These are phyloP conservation scores for Falco naumanni DNA, from an alignment of 2,797 vertebrate genomes.

Conservation along the genomic window DNA sequence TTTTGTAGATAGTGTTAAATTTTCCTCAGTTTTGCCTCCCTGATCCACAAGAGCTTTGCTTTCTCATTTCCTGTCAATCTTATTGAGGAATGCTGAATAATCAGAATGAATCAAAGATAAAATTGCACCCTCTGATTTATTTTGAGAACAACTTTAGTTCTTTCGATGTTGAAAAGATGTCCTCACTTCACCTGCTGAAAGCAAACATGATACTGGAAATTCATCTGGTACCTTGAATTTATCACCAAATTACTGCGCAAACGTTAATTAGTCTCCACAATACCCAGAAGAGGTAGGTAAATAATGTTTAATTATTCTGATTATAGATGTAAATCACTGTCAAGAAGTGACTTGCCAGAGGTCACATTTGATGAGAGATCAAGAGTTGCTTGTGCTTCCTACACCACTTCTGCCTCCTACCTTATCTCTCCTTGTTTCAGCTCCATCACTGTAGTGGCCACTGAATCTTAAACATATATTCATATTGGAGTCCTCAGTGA, in stretches of 20 bases:
- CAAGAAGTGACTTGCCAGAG: background rate
- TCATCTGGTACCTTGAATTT: background rate
- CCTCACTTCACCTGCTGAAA: constrained; percentile 35
- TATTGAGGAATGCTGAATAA: constrained; percentile 26
- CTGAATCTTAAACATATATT: background rate
- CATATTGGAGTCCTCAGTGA: background rate
- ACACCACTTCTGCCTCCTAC: background rate
- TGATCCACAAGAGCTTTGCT: background rate
- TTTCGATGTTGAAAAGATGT: constrained; percentile 3
- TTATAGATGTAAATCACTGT: background rate
- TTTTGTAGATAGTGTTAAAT: background rate
- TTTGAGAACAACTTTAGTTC: constrained; percentile 38
- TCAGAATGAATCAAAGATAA: constrained; percentile 37
- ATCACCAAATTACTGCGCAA: background rate
- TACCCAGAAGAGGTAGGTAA: constrained; percentile 4
- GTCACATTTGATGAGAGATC: background rate
- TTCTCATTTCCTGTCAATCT: constrained; percentile 45
- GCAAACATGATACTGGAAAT: background rate
- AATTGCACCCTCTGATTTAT: constrained; percentile 6
- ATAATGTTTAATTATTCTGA: background rate
- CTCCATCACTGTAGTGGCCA: background rate
- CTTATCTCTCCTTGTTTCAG: background rate
- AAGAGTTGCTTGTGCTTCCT: background rate
- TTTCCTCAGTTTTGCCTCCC: background rate
- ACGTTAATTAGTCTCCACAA: background rate